Evolutionary conservation across 2,113 vertebrate species (phyloP), one percentile per base, ranked within the genome.

Genomic region (Corythornis vintsioides): DNA sequence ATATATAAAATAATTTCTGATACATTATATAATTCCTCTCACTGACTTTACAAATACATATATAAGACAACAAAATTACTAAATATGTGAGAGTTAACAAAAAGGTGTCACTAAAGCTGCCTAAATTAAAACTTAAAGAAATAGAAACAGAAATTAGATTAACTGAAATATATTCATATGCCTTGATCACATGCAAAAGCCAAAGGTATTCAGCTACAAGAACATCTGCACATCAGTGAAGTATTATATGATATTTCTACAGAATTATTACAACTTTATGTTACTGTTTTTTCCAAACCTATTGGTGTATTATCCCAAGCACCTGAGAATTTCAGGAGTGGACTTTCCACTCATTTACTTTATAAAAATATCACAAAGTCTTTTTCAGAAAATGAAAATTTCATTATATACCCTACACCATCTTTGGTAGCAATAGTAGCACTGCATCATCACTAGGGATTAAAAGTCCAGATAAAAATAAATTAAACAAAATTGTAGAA

Each of bases 391-490:
- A 88, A 40, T 55, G 8, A 69, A 56, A 82, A 56, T 53, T 87
- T 72, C 1, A 4, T 61, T 3, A 16, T 38, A 48, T 13, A 53
- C 7, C 20, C 22, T 76, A 47, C 4, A 20, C 12, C 21, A 45
- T 47, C 55, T 73, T 74, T 12, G 9, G 2, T 9, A 70, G 14
- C 20, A 66, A 16, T 28, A 76, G 29, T 22, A 75, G 10, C 9
- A 26, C 35, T 53, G 17, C 8, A 25, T 74, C 25, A 19, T 42
- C 70, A 21, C 14, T 50, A 12, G 0, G 0, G 9, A 15, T 63
- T 82, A 64, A 10, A 79, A 50, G 15, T 50, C 11, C 24, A 72
- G 35, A 69, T 15, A 66, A 69, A 93, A 26, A 79, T 14, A 64
- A 85, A 64, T 61, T 21, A 52, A 89, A 52, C 4, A 48, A 64